These are phyloP conservation scores for Lethrus apterus DNA, from an alignment of 1,140 invertebrate species.

Conservation along the genomic window DNA sequence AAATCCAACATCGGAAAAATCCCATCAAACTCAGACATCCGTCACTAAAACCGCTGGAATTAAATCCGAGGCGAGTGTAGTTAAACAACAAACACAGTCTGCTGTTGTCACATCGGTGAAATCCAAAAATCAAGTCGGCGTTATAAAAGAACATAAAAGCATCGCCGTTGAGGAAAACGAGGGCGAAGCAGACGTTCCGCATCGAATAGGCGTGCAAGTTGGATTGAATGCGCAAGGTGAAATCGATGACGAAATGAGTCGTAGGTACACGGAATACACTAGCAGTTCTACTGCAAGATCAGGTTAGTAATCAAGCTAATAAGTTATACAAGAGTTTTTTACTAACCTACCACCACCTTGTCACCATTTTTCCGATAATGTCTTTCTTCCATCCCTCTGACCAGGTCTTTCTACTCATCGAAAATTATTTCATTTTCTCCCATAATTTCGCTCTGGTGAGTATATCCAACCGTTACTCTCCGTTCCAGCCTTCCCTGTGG, in stretches of 20 bases:
- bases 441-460: too few species aligned
- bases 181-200: neutral
- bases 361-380: too few species aligned
- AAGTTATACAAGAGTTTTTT: too few species aligned
- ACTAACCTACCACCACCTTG: too few species aligned
- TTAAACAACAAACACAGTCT: neutral
- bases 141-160: neutral
- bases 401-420: too few species aligned
- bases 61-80: neutral
- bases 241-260: slow-evolving; percentile 34
- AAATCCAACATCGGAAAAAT: neutral
- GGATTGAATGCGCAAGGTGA: slow-evolving; percentile 31
- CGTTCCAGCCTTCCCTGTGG: too few species aligned
- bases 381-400: too few species aligned
- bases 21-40: neutral
- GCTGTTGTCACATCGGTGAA: neutral
- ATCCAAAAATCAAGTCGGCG: neutral
- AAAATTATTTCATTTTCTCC: too few species aligned
- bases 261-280: slow-evolving; percentile 29
- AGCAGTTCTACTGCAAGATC: slow-evolving; percentile 21
- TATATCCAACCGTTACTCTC: too few species aligned
- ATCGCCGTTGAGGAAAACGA: neutral
- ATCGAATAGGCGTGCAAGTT: slow-evolving; percentile 15
- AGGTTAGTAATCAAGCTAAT: slow-evolving; percentile 36
- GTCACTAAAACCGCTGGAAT: neutral